Base-by-base conservation (phyloP, 2,113 vertebrate genomes). In the Glaucomys volans region DNA sequence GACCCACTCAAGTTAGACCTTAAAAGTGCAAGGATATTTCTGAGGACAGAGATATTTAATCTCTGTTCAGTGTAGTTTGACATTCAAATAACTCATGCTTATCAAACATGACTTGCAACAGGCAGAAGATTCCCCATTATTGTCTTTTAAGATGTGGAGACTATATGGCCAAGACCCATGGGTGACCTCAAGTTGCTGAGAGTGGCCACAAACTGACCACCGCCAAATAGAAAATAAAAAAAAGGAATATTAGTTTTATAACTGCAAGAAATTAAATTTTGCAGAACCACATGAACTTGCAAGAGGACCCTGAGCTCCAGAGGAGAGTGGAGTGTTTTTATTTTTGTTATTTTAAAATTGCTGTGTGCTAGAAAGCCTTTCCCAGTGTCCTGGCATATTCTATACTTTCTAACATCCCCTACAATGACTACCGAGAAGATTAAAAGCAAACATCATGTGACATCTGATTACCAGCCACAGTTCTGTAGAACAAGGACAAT, bases 311-410 rank as follows among this genome's bases (percentile, higher is more conserved):
- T 26, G 82, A 77, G 14, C 16, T 91, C 24, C 1, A 76, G 18
- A 64, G 47, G 28, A 18, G 16, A 83, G 57, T 3, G 14, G n/a
- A 32, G 0, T 57, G 42, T 54, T 83, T 83, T 35, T 87, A 71
- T 42, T 91, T 92, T 91, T 81, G 17, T 57, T 74, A 85, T 64
- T n/a, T 90, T 92, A n/a, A n/a, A n/a, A n/a, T 54, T 30, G 8
- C 40, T 88, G 72, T 86, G 2, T 72, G 16, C 5, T 85, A 37
- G 14, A 64, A 77, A 44, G 5, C 62, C 50, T 95, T 95, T 83
- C 11, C 14, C 35, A 87, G 1, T 89, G 40, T 66, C 24, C 24
- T 88, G 4, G 9, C 14, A 52, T 37, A 47, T 77, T 66, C 18
- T 6, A 3, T 50, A 66, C 22, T 30, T 90, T 79, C 37, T 85